These are phyloP conservation scores for Leptinotarsa lineolata DNA, from an alignment of 1,140 invertebrate species.

Conservation along the genomic window DNA sequence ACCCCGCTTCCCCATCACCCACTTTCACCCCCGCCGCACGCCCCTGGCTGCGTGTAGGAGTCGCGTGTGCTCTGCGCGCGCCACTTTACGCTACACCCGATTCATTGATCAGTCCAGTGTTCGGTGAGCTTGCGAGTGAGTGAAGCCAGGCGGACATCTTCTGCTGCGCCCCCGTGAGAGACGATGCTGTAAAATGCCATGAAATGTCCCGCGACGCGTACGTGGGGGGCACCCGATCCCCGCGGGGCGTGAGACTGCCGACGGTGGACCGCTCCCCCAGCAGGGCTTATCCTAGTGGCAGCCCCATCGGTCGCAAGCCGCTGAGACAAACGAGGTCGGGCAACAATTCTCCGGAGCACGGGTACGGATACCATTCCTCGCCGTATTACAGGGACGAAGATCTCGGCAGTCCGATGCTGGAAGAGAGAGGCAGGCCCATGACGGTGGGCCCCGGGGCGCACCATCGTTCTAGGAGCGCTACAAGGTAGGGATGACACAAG, in stretches of 20 bases:
- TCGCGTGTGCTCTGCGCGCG: conserved; percentile 45
- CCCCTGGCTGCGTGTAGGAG: conserved; percentile 14
- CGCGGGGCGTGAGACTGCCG: conserved; percentile 70
- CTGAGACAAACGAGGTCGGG: conserved; percentile 61
- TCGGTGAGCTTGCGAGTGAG: conserved; percentile 40
- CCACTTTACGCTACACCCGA: conserved; percentile 57
- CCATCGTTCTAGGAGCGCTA: conserved; percentile 66
- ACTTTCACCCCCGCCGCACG: not conserved
- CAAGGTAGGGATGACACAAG: conserved; percentile 48
- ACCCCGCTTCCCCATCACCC: not conserved
- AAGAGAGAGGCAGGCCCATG: conserved; percentile 69
- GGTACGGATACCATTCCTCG: conserved; percentile 54
- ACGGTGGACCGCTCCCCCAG: conserved; percentile 85
- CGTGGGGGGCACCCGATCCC: conserved; percentile 67
- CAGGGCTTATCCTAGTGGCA: conserved; percentile 68
- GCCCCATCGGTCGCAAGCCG: conserved; percentile 62
- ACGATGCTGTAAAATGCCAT: conserved; percentile 54
- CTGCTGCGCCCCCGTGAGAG: conserved; percentile 58
- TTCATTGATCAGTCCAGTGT: conserved; percentile 57
- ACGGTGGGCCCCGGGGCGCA: conserved; percentile 60
- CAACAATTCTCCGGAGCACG: conserved; percentile 65
- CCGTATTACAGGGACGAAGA: conserved; percentile 74
- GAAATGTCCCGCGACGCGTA: conserved; percentile 77
- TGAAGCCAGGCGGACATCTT: conserved; percentile 59
- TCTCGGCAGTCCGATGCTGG: conserved; percentile 70